Evolutionary conservation across 2,888 invertebrate genomes (phyloP), one percentile per base, ranked within the genome.

Genomic region (Encarsia formosa): DNA sequence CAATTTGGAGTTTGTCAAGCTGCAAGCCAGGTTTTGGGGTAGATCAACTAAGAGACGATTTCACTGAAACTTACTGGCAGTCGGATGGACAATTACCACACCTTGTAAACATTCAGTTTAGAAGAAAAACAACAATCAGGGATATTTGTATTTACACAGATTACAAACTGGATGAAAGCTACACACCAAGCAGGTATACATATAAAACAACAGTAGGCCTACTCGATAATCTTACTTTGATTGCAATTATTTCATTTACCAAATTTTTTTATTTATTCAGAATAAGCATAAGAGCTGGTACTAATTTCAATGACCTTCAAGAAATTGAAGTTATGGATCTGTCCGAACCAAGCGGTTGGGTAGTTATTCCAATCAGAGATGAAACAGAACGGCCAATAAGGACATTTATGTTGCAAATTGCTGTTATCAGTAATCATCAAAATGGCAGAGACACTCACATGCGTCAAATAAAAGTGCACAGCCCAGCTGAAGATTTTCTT

Each of bases 21-120:
- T 99, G 98, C 72, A 99, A 99, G 80, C 93, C 96, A 72, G 97
- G 98, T 38, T 98, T 96, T 78, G 99, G 99, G 3, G 96, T 99
- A 4, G 94, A 97, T 69, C 97, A 98, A 69, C 75, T 99, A 35
- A 78, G 97, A 59, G 96, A 98, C 74, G 92, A 95, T 69, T 90
- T 91, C 58, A 87, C 91, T 75, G 99, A 99, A 62, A 95, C 96
- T 3, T 99, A 97, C 73, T 99, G 99, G 99, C 99, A 99, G 73
- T 98, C 97, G 0, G 99, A 99, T 75, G 99, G 99, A 0, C 97
- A 97, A 62, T 81, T 99, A 57, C 99, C 99, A 3, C 99, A 99
- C 76, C 78, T 97, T 58, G 94, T 99, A 0, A 98, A 97, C 69
- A 92, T 99, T 59, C 95, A 97, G 68, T 98, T 98, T 71, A 87